These are phyloP conservation scores for Buathra laborator DNA, from an alignment of 2,888 invertebrate genomes.

Conservation along the genomic window DNA sequence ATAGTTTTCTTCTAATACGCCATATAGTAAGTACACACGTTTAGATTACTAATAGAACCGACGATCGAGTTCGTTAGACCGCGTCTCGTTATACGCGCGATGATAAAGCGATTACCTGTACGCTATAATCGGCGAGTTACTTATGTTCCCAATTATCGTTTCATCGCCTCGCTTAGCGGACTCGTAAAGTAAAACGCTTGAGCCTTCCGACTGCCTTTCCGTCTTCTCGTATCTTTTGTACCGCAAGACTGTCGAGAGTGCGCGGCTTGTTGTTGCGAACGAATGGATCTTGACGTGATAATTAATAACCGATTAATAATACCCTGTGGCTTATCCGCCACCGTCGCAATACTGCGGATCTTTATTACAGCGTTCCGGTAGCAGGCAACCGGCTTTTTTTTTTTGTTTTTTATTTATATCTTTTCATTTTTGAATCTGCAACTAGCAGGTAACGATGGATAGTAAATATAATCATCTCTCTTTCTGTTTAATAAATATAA, in stretches of 20 bases:
- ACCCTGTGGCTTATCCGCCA: background rate
- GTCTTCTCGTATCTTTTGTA: background rate
- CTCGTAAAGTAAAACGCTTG: constrained; percentile 16
- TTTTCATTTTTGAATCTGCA: background rate
- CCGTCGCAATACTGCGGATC: background rate
- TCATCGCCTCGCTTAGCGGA: constrained; percentile 13
- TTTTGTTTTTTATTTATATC: background rate
- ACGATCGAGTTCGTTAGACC: too few relatives aligned
- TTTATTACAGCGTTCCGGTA: background rate
- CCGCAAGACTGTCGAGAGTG: too few relatives aligned
- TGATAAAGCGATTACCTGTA: background rate
- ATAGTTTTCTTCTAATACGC: too few relatives aligned
- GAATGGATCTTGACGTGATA: background rate
- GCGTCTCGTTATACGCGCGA: background rate
- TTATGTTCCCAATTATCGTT: constrained; percentile 33
- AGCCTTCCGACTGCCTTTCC: background rate
- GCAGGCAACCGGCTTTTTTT: background rate
- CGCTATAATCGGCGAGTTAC: constrained; percentile 20
- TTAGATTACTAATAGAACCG: too few relatives aligned
- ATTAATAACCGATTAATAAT: background rate
- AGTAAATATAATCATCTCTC: background rate
- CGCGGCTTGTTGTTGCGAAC: background rate
- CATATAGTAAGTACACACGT: too few relatives aligned
- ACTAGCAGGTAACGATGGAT: background rate
- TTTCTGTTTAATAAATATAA: background rate